phyloP scores from a whole-genome alignment of 53 echinoderm and acorn worm genomes.

The Luidia sarsii region DNA sequence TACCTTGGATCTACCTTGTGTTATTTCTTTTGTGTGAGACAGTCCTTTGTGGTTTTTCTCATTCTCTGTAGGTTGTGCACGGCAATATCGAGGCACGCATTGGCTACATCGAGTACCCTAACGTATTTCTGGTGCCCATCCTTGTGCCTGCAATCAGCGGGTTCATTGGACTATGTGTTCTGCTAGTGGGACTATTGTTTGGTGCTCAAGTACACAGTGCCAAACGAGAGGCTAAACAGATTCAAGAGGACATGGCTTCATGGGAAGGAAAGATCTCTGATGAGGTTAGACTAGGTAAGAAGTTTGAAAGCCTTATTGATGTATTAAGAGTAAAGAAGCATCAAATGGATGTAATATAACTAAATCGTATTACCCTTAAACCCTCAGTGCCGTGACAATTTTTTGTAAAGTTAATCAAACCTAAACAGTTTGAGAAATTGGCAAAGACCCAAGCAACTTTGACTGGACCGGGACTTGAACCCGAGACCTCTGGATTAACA shows the following conservation, averaged over 20 bases:
- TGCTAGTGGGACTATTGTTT: constrained; percentile 36
- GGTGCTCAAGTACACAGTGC: constrained; percentile 42
- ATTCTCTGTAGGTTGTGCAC: constrained; percentile 65
- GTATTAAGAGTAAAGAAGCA: too few relatives aligned
- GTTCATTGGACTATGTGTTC: constrained; percentile 22
- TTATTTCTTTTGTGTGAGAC: too few relatives aligned
- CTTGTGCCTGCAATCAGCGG: neutral
- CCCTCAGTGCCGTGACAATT: too few relatives aligned
- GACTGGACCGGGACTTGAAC: too few relatives aligned
- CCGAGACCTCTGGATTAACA: too few relatives aligned
- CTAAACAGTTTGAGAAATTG: too few relatives aligned
- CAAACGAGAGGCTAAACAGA: constrained; percentile 1
- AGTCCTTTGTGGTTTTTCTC: too few relatives aligned
- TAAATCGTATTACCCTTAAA: too few relatives aligned
- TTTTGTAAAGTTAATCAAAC: too few relatives aligned
- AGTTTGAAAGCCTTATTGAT: neutral
- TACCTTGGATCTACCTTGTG: too few relatives aligned
- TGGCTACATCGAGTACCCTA: constrained; percentile 64
- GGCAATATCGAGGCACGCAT: constrained; percentile 61
- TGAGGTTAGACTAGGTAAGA: constrained; percentile 17
- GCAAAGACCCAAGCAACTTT: too few relatives aligned
- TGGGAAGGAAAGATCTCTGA: neutral
- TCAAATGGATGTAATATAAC: too few relatives aligned
- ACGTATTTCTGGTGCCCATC: neutral
- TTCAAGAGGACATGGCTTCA: neutral